These are phyloP conservation scores for Larimichthys polyactis DNA, from an alignment of 2,113 vertebrate species.

Conservation along the genomic window DNA sequence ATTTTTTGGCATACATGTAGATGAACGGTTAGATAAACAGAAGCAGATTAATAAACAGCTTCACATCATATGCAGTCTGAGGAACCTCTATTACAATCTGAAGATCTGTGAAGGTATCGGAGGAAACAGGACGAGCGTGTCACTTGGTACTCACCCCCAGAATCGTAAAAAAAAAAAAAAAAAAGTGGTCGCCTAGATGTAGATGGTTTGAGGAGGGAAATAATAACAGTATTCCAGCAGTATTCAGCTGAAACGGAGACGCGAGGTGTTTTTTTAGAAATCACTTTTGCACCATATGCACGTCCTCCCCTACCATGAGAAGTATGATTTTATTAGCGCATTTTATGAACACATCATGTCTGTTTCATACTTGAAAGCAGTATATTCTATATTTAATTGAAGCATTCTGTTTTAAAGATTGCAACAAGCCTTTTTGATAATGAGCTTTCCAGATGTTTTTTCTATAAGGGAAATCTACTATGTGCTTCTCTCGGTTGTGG, in stretches of 20 bases:
- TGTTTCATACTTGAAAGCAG: conserved; percentile 79
- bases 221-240: conserved; percentile 33
- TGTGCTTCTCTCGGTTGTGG: conserved; percentile 68
- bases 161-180: conserved; percentile 62
- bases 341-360: conserved; percentile 74
- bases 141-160: conserved; percentile 64
- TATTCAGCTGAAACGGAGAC: conserved; percentile 42
- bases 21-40: conserved; percentile 43
- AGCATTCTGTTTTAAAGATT: conserved; percentile 88
- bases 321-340: conserved; percentile 70
- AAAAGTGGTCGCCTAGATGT: conserved; percentile 69
- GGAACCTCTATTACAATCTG: conserved; percentile 8
- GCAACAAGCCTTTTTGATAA: conserved; percentile 78
- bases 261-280: conserved; percentile 24
- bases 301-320: conserved; percentile 55
- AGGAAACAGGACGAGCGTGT: conserved; percentile 25
- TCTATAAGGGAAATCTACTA: conserved; percentile 73
- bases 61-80: conserved; percentile 20
- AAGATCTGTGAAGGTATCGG: conserved; percentile 25
- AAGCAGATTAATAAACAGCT: conserved; percentile 13
- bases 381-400: conserved; percentile 75
- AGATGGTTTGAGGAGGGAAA: conserved; percentile 75
- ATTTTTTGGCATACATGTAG: conserved; percentile 3
- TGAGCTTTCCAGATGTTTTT: conserved; percentile 79
- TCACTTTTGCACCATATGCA: conserved; percentile 51